Percentiles rank a stretch among this genome's conserved stretches.
phyloP scores from a whole-genome alignment of 2,888 invertebrate genomes.

The Ceratothoa steindachneri region DNA sequence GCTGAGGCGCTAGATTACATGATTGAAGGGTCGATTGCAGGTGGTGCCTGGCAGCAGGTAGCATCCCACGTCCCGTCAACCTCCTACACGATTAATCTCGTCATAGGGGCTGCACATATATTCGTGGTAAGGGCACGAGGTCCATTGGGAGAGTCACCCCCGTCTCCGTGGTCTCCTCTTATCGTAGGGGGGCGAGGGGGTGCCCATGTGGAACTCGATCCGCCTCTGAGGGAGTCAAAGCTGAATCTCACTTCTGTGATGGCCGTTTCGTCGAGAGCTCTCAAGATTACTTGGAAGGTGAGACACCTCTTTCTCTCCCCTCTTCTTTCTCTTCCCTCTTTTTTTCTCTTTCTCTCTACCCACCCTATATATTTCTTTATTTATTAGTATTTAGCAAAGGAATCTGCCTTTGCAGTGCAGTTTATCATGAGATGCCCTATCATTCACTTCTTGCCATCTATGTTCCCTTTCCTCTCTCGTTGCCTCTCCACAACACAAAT shows the following conservation, averaged over 20 bases:
- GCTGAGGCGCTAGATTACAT: background rate
- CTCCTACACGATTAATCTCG: slow-evolving; percentile 24
- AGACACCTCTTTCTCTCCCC: background rate
- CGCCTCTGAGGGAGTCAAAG: background rate
- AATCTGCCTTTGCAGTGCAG: too few relatives aligned
- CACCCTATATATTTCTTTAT: background rate
- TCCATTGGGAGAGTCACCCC: slow-evolving; percentile 36
- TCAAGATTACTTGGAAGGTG: slow-evolving; percentile 44
- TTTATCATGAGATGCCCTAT: too few relatives aligned
- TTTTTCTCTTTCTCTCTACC: background rate
- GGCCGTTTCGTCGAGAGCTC: slow-evolving; percentile 29
- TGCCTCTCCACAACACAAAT: too few relatives aligned
- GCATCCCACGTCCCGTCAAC: slow-evolving; percentile 15
- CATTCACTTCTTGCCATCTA: too few relatives aligned
- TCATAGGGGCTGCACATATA: slow-evolving; percentile 26
- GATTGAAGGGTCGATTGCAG: slow-evolving; percentile 14
- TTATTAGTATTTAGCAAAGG: too few relatives aligned
- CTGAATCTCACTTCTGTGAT: slow-evolving; percentile 34
- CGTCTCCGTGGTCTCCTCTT: slow-evolving; percentile 39
- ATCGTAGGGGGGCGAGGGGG: slow-evolving; percentile 26
- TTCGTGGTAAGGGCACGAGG: slow-evolving; percentile 35
- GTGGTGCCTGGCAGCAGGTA: slow-evolving; percentile 17
- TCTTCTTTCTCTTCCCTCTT: background rate
- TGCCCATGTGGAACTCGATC: background rate
- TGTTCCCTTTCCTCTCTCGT: too few relatives aligned